These are phyloP conservation scores for Acanthis flammea DNA, from an alignment of 2,797 vertebrate genomes.

Conservation along the genomic window DNA sequence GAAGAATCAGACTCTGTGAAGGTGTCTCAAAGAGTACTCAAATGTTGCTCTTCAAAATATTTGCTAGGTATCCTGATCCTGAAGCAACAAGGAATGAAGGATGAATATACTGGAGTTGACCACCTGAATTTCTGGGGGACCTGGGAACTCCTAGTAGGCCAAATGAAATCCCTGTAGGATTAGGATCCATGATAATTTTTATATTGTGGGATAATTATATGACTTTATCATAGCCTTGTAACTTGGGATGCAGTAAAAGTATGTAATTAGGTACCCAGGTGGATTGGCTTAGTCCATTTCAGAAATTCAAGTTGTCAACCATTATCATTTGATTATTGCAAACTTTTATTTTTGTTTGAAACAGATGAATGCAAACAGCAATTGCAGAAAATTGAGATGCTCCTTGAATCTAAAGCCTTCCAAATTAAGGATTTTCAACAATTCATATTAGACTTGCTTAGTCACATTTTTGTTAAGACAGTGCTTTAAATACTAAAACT, in stretches of 20 bases:
- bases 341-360: background rate
- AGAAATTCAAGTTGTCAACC: background rate
- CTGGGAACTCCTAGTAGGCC: background rate
- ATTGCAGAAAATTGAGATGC: background rate
- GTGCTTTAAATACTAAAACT: background rate
- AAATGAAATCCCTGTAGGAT: background rate
- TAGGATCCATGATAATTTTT: background rate
- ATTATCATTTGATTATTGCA: background rate
- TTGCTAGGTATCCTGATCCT: background rate
- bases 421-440: background rate
- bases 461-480: background rate
- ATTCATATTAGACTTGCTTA: background rate
- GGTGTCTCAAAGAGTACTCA: background rate
- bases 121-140: background rate
- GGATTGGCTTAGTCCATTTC: background rate
- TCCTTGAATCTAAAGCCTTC: background rate
- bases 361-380: background rate
- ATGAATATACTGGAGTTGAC: background rate
- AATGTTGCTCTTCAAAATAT: background rate
- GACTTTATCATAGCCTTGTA: background rate
- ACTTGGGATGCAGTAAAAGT: background rate
- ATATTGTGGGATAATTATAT: background rate
- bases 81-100: conserved; percentile 25
- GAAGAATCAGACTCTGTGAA: conserved; percentile 42
- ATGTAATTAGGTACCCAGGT: background rate